Percentiles rank a stretch among this genome's conserved stretches.
phyloP scores from a whole-genome alignment of 2,888 invertebrate genomes.

The Diarsia mendica region DNA sequence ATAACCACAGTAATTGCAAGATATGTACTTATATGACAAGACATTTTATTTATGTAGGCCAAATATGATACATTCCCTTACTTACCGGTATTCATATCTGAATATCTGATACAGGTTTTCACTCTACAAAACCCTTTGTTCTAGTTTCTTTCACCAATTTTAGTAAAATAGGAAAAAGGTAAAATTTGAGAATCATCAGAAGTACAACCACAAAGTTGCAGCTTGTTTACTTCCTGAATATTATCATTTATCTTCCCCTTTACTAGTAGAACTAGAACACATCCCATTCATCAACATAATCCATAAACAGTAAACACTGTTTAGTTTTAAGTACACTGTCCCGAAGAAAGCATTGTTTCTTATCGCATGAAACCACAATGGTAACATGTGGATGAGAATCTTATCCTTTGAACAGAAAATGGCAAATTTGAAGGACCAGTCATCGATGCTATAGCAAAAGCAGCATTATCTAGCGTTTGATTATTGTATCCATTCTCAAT shows the following conservation, averaged over 20 bases:
- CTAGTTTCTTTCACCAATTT: background rate
- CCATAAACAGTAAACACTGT: background rate
- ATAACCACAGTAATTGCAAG: slow-evolving; percentile 15
- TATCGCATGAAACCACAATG: background rate
- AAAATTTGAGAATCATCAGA: background rate
- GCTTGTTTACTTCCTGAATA: background rate
- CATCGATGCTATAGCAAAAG: background rate
- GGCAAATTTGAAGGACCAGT: background rate
- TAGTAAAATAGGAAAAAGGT: background rate
- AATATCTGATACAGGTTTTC: background rate
- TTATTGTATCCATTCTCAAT: background rate
- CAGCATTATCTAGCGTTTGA: background rate
- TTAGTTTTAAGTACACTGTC: background rate
- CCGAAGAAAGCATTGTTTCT: background rate
- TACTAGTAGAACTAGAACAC: background rate
- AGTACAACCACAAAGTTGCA: no score
- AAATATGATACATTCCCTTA: background rate
- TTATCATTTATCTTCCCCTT: background rate
- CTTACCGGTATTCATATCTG: background rate
- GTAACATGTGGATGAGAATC: background rate
- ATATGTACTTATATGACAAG: slow-evolving; percentile 11
- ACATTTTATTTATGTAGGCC: background rate
- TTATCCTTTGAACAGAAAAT: background rate
- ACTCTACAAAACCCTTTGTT: background rate
- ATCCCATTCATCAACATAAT: background rate